A percentile compares a stretch with the other conserved stretches of the same genome.
These are phyloP conservation scores for Temnothorax ravouxi DNA, from an alignment of 2,888 invertebrate genomes.

Conservation along the genomic window DNA sequence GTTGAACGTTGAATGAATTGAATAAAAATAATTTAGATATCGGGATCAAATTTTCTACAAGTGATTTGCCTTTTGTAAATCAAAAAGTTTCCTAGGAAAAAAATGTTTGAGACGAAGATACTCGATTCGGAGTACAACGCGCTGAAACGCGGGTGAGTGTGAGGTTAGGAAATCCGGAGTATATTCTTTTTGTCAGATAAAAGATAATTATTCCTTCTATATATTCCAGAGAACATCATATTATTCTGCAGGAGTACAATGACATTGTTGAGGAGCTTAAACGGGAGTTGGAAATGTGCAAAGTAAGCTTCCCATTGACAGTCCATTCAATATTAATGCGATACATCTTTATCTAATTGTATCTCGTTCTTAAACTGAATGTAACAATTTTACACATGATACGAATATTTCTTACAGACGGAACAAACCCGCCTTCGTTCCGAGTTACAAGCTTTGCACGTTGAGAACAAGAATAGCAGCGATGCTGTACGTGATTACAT, in stretches of 20 bases:
- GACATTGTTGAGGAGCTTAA: conserved; percentile 75
- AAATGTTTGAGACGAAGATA: conserved; percentile 56
- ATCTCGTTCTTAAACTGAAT: neutral
- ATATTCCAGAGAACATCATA: conserved; percentile 63
- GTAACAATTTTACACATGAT: neutral
- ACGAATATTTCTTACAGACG: conserved; percentile 68
- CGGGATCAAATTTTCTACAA: neutral
- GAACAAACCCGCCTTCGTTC: conserved; percentile 80
- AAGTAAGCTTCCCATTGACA: conserved; percentile 71
- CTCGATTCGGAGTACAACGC: conserved; percentile 59
- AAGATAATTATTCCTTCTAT: neutral
- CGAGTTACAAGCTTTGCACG: conserved; percentile 75
- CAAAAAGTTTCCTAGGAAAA: neutral
- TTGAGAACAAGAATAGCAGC: conserved; percentile 74
- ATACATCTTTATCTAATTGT: neutral
- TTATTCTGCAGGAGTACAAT: conserved; percentile 78
- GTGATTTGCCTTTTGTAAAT: neutral
- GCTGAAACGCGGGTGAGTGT: conserved; percentile 68
- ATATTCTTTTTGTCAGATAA: neutral
- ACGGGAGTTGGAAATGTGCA: conserved; percentile 79
- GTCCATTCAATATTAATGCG: neutral
- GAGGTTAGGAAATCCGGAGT: conserved; percentile 62
- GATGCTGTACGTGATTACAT: conserved; percentile 76
- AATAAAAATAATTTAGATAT: conserved; percentile 13
- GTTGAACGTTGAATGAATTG: conserved; percentile 5